Evolutionary conservation across 2,113 vertebrate genomes (phyloP).

Genomic region (Peucedramus taeniatus): DNA sequence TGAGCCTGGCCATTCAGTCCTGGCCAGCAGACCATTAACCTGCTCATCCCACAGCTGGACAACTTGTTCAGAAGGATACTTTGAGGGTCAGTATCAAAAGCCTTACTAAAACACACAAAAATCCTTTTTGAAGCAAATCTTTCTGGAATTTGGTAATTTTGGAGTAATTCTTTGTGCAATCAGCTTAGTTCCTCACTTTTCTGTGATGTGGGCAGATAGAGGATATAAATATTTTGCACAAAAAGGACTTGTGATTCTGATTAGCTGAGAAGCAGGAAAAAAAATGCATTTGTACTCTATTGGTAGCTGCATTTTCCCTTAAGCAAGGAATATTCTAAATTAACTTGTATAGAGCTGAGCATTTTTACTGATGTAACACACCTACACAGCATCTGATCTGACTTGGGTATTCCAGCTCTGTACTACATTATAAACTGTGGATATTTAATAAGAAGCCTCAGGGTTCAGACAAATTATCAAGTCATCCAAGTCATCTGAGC

Average conservation of each 20-base stretch:
- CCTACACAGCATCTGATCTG: neutral
- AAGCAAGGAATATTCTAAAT: neutral
- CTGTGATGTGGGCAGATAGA: neutral
- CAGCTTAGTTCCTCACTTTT: neutral
- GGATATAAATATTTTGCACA: neutral
- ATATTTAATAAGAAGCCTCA: neutral
- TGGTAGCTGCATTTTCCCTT: neutral
- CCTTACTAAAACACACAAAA: neutral
- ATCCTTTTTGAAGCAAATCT: neutral
- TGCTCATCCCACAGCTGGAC: neutral
- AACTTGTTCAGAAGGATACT: neutral
- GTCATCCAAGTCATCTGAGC: neutral
- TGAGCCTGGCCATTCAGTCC: accelerated
- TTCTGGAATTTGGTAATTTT: neutral
- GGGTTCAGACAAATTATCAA: neutral
- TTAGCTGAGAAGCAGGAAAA: neutral
- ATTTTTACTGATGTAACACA: neutral
- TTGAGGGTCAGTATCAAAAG: neutral
- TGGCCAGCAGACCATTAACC: neutral
- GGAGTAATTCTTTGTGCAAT: neutral
- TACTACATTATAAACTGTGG: neutral
- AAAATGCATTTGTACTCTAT: neutral
- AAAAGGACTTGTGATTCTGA: neutral
- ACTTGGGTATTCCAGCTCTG: neutral
- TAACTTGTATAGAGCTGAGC: neutral